Percentiles rank a stretch among this genome's conserved stretches.
phyloP scores from a whole-genome alignment of 2,113 vertebrate species.

The Hypocryptadius cinnamomeus region DNA sequence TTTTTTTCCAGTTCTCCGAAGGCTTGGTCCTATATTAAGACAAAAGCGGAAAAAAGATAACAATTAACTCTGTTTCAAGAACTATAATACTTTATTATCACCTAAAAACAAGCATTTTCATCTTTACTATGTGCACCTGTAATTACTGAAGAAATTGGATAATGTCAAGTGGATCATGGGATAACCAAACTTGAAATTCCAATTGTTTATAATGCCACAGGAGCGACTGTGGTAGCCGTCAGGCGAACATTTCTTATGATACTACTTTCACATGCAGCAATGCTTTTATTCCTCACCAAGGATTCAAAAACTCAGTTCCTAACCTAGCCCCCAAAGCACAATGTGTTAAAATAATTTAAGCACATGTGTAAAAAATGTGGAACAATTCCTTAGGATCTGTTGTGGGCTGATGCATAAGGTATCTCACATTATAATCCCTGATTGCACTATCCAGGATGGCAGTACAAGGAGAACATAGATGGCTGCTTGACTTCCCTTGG shows the following conservation, averaged over 20 bases:
- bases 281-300: background rate
- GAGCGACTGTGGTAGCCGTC: background rate
- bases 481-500: background rate
- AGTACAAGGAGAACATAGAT: background rate
- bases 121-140: background rate
- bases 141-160: background rate
- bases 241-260: background rate
- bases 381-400: background rate
- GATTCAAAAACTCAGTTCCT: background rate
- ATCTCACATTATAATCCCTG: background rate
- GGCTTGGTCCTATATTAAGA: conserved; percentile 85
- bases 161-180: background rate
- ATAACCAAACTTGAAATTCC: background rate
- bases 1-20: conserved; percentile 98
- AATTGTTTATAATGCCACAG: background rate
- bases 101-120: background rate
- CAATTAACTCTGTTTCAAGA: background rate
- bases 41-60: background rate
- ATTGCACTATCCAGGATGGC: background rate
- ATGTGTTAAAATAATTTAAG: background rate
- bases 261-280: background rate
- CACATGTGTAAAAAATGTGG: no score
- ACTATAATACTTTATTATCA: background rate
- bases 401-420: background rate
- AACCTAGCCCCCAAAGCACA: background rate